Conservation (phyloP, 2,797 vertebrate species). For the Chelidonichthys spinosus region DNA sequence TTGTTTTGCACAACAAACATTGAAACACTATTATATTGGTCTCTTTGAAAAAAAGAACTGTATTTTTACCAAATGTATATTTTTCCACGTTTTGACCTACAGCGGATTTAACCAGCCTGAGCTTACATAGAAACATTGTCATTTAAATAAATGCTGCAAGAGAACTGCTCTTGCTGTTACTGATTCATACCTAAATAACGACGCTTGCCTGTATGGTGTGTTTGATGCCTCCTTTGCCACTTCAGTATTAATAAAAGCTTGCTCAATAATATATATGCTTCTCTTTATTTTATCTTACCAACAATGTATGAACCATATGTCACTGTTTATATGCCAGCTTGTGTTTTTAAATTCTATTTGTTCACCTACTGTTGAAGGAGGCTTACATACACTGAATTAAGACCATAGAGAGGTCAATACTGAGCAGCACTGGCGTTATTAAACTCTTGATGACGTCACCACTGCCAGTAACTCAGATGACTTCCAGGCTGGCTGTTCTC, state of each 20-base stretch:
- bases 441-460: constrained; percentile 82
- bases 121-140: neutral
- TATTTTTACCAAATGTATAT: constrained; percentile 49
- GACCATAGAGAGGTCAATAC: constrained; percentile 8
- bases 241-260: constrained; percentile 71
- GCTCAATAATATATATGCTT: constrained; percentile 32
- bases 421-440: constrained; percentile 70
- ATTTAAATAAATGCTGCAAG: constrained; percentile 12
- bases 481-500: constrained; percentile 84
- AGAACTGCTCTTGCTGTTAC: constrained; percentile 26
- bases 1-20: neutral
- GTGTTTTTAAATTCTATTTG: neutral
- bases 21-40: constrained; percentile 32
- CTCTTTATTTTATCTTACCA: neutral
- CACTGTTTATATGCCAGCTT: neutral
- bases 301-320: neutral
- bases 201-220: constrained; percentile 55
- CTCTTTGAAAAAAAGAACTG: constrained; percentile 7
- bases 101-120: constrained; percentile 15
- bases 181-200: constrained; percentile 44
- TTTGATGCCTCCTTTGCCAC: constrained; percentile 33
- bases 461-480: constrained; percentile 91
- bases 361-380: neutral
- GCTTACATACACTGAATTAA: neutral
- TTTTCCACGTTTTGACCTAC: constrained; percentile 32